Percentiles rank a stretch among this genome's conserved stretches.
Conservation (phyloP, 2,888 invertebrate species). For the Liopterus haemorrhoidalis region DNA sequence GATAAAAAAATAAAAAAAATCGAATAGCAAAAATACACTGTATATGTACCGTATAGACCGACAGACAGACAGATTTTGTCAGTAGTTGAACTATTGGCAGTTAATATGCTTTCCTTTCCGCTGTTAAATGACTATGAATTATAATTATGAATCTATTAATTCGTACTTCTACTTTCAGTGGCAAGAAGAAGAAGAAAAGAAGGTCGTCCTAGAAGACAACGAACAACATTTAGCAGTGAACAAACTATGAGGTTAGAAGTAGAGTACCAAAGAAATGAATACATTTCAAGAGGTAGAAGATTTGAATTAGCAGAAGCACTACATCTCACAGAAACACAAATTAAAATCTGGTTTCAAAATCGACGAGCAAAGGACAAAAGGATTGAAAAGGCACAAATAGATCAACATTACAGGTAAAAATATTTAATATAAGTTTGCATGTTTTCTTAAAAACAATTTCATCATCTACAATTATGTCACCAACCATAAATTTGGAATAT, state of each 20-base stretch:
- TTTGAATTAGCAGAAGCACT: slow-evolving; percentile 71
- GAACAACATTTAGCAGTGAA: slow-evolving; percentile 91
- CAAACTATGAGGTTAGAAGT: slow-evolving; percentile 85
- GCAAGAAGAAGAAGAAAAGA: slow-evolving; percentile 80
- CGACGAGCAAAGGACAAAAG: slow-evolving; percentile 92
- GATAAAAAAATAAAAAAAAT: no score
- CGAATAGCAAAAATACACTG: no score
- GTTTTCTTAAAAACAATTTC: no score
- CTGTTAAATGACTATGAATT: no score
- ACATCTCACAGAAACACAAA: slow-evolving; percentile 69
- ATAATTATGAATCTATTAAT: no score
- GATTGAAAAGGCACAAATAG: slow-evolving; percentile 91
- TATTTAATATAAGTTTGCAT: no score
- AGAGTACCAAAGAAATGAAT: slow-evolving; percentile 87
- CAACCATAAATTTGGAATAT: no score
- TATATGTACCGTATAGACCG: no score
- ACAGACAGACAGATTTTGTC: no score
- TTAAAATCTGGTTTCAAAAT: slow-evolving; percentile 93
- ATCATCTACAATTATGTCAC: no score
- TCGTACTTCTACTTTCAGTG: slow-evolving; percentile 64
- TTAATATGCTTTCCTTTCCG: no score
- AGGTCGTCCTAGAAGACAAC: slow-evolving; percentile 78
- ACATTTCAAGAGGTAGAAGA: slow-evolving; percentile 79
- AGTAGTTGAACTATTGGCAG: no score
- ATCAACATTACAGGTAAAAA: slow-evolving; percentile 84